Evolutionary conservation across 1,140 invertebrate species (phyloP), one percentile per base, ranked within the genome.

Genomic region (Euwallacea similis): DNA sequence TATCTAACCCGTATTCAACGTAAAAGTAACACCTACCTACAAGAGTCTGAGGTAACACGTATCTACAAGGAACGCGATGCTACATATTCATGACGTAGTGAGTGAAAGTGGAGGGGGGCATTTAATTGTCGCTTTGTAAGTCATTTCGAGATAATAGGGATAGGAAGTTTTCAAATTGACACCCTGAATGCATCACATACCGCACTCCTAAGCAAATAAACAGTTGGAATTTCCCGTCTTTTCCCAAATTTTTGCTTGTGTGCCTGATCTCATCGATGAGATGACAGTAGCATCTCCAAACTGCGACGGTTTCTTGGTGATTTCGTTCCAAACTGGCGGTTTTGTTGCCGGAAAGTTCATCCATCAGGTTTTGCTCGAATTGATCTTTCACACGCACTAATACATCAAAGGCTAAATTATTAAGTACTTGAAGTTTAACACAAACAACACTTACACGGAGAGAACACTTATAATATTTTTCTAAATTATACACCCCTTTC

Each of bases 181-280:
- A 50, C 46, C 9, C 46, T 50, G 13, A 0, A 71, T 9, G n/a
- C 44, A 65, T 11, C 6, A 72, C 71, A 80, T 82, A 95, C 93
- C 93, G 88, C 66, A 93, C 87, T 79, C 92, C 91, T 7, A 99
- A 86, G 81, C 96, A 98, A 66, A 98, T 90, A 79, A 99, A 97
- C 7, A 98, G 86, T 80, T 99, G 97, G 81, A 99, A 98, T 84
- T 98, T 97, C 42, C 96, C 97, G 86, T 99, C 97, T 82, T 99
- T 99, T 55, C 98, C 98, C 9, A 98, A 84, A 10, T 92, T 89
- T 69, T 92, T 90, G 62, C 92, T 93, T 0, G 90, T 90, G 43
- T 88, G 87, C 80, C 92, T 91, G 56, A 98, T 95, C 83, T 96
- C 91, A 79, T 92, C 89, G 76, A 93, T 87, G 0, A 93, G 84